Percentiles rank a stretch among this genome's conserved stretches.
Evolutionary conservation across 2,888 invertebrate species (phyloP).

Genomic region (Andrena praecox): DNA sequence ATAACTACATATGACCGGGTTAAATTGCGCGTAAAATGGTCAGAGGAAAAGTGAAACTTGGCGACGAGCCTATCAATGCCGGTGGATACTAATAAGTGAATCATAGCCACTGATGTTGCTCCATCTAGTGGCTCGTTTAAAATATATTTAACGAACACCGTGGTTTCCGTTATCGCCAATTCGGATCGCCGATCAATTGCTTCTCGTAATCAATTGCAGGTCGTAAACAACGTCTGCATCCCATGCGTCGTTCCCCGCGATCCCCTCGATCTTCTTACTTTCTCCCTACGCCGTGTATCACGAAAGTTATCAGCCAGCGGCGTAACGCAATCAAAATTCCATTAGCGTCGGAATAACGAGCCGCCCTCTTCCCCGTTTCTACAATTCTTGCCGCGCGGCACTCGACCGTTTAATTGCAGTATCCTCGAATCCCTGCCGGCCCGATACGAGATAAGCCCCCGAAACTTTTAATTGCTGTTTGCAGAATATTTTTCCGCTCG

Average conservation of each 20-base stretch:
- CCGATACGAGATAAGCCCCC: conserved; percentile 39
- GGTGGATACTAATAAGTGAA: too few relatives aligned
- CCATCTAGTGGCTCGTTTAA: too few relatives aligned
- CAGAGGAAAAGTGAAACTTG: too few relatives aligned
- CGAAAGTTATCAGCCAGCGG: conserved; percentile 10
- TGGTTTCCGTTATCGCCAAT: too few relatives aligned
- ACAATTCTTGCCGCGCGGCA: conserved; percentile 31
- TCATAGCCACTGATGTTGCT: too few relatives aligned
- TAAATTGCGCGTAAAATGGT: too few relatives aligned
- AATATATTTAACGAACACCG: too few relatives aligned
- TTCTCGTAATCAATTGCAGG: too few relatives aligned
- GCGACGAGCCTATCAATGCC: too few relatives aligned
- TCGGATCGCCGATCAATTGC: too few relatives aligned
- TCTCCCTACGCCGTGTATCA: background rate
- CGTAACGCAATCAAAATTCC: conserved; percentile 37
- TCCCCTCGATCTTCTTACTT: background rate
- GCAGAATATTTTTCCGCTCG: conserved; percentile 47
- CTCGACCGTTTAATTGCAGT: conserved; percentile 54
- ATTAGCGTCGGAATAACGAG: conserved; percentile 36
- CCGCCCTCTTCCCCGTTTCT: background rate
- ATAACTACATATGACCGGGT: too few relatives aligned
- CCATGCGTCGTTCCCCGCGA: background rate
- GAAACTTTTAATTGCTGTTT: conserved; percentile 63
- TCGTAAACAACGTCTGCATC: background rate
- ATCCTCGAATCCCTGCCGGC: conserved; percentile 42